Base-by-base conservation (phyloP, 2,113 vertebrate genomes). In the Brevimyrus niger region DNA sequence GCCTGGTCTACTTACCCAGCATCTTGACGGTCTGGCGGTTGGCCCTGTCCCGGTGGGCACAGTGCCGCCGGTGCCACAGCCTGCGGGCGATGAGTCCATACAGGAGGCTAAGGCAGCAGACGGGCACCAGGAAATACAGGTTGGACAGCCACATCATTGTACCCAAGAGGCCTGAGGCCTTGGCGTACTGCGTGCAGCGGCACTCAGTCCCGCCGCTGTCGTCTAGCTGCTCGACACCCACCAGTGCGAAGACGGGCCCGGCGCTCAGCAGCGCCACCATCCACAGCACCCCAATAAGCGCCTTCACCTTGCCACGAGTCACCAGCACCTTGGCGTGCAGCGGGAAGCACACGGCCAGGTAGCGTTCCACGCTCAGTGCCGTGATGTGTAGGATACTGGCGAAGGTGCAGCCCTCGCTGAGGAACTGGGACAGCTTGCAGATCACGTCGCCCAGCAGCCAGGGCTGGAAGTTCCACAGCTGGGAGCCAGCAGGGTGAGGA, bases 331-430 rank as follows among this genome's bases (percentile, higher is more conserved):
- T 96, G 87, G 96, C 95, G 0, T 93, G 92, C 27, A 96, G 94
- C 0, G 96, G 96, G 91, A 95, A 96, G 90, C 96, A 96, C 85
- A 96, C 94, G 0, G 94, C 96, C 92, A 96, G 76, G 90, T 96
- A 96, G 23, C 96, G 93, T 93, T 96, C 96, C 65, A 95, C 90
- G 88, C 96, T 96, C 42, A 96, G 92, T 2, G 96, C 95, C 3
- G 96, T 96, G 93, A 96, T 96, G 93, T 96, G 96, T 46, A 96
- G 95, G 92, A 96, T 95, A 90, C 95, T 95, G 87, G 95, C 95
- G 92, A 95, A 96, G 88, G 96, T 96, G 92, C 96, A 96, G 91
- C 95, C 95, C 89, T 96, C 96, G 4, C 95, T 95, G 27, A 96
- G 91, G 89, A 96, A 96, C 94, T 96, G 93, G 0, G 95, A 94